Conservation (phyloP, 2,888 invertebrate species). For the Agonopterix alstromeriana region DNA sequence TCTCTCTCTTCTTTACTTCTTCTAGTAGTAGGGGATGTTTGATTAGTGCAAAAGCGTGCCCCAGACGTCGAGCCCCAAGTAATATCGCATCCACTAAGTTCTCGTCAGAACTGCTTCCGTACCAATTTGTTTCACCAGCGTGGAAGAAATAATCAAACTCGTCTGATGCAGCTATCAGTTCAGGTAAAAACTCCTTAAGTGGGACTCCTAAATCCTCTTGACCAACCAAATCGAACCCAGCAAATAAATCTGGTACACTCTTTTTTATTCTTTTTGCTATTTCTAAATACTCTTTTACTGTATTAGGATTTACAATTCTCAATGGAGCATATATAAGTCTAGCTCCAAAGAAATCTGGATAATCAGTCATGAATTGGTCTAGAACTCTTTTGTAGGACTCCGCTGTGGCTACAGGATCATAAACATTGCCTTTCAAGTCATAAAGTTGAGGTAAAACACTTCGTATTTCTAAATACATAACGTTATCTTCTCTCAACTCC, state of each 20-base stretch:
- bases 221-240: slow-evolving; percentile 89
- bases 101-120: slow-evolving; percentile 79
- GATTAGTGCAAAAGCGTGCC: slow-evolving; percentile 84
- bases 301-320: slow-evolving; percentile 54
- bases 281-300: slow-evolving; percentile 63
- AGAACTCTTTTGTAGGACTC: slow-evolving; percentile 72
- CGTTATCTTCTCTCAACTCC: slow-evolving; percentile 80
- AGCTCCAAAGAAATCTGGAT: slow-evolving; percentile 81
- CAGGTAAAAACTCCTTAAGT: slow-evolving; percentile 73
- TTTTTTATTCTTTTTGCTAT: slow-evolving; percentile 59
- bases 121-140: slow-evolving; percentile 89
- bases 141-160: slow-evolving; percentile 84
- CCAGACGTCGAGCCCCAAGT: slow-evolving; percentile 83
- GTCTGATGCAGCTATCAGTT: slow-evolving; percentile 63
- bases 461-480: slow-evolving; percentile 83
- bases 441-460: slow-evolving; percentile 79
- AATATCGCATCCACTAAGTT: slow-evolving; percentile 86
- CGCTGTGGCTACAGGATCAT: slow-evolving; percentile 71
- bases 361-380: slow-evolving; percentile 72
- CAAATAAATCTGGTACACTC: slow-evolving; percentile 80
- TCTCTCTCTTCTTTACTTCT: slow-evolving; percentile 74
- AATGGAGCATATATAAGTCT: slow-evolving; percentile 83
- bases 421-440: slow-evolving; percentile 78
- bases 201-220: slow-evolving; percentile 85
- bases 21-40: slow-evolving; percentile 84